phyloP scores from a whole-genome alignment of 2,113 vertebrate species.

The Ursus arctos region DNA sequence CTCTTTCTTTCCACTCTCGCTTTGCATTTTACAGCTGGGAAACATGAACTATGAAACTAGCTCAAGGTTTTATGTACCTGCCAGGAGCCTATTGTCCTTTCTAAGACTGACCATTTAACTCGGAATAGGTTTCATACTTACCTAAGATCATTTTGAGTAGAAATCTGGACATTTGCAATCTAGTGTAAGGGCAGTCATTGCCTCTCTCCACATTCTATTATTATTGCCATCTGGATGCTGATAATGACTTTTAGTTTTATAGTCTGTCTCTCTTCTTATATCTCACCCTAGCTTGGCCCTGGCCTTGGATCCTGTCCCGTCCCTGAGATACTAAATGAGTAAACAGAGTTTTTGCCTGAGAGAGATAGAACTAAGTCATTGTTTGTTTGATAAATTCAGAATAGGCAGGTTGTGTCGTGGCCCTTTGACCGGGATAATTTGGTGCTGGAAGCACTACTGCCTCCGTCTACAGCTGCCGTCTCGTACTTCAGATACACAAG shows the following conservation, averaged over 20 bases:
- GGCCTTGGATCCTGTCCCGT: background rate
- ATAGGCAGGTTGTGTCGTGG: background rate
- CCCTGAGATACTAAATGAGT: background rate
- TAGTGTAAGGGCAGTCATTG: background rate
- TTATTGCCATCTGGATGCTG: background rate
- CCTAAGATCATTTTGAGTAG: background rate
- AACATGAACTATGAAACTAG: background rate
- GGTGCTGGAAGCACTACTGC: background rate
- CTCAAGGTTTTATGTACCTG: background rate
- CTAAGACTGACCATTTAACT: background rate
- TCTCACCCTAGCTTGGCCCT: background rate
- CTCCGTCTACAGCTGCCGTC: background rate
- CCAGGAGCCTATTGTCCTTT: background rate
- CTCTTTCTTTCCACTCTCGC: background rate
- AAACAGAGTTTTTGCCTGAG: background rate
- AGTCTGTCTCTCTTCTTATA: conserved; percentile 13
- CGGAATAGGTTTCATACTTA: background rate
- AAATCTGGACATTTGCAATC: background rate
- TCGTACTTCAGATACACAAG: background rate
- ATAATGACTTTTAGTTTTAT: background rate
- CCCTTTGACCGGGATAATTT: background rate
- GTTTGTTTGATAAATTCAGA: conserved; percentile 33
- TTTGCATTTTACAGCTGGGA: background rate
- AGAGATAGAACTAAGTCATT: background rate
- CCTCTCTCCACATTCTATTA: background rate